Base-by-base conservation (phyloP, 2,888 invertebrate genomes). In the Venusia cambrica region DNA sequence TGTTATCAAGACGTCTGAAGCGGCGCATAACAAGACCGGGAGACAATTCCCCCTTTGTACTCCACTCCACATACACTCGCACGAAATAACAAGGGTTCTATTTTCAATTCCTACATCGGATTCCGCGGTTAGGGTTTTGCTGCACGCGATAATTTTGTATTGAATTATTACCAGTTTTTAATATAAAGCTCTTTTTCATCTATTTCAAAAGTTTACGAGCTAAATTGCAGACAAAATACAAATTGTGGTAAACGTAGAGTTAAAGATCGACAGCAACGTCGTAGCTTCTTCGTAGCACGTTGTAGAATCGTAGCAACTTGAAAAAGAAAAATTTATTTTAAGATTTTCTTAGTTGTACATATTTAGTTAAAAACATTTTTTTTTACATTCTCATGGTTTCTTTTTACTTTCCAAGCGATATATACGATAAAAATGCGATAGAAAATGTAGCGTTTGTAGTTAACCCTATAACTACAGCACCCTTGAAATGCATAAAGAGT, bases 81-180 rank as follows among this genome's bases (percentile, higher is more conserved):
- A 84, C 69, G 68, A 83, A 81, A 85, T 85, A 85, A 85, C 83
- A 84, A 84, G 83, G 76, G 76, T 72, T 72, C 81, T 80, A 83
- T 79, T 84, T 83, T 83, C 80, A 79, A 81, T 83, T 81, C 76
- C 70, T 75, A 68, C 62, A 73, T 67, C 59, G 69, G 60, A 46
- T 66, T 66, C 63, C 53, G 73, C 48, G 73, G 74, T 68, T 67
- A 48, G 56, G 29, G 24, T 25, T 27, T n/a, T 13, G 32, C 9
- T 27, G 19, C 13, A 36, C 41, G 14, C 5, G 16, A 29, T 26
- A 17, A 25, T 34, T 38, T 33, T 17, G 31, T 18, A 11, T 26
- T 17, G 14, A 24, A 29, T 25, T 7, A 6, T 12, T 8, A 9
- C 12, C 10, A 21, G 14, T 25, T 19, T 20, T 5, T 9, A 19